Evolutionary conservation across 1,140 invertebrate genomes (phyloP).

Genomic region (Drosophila chauvacae): DNA sequence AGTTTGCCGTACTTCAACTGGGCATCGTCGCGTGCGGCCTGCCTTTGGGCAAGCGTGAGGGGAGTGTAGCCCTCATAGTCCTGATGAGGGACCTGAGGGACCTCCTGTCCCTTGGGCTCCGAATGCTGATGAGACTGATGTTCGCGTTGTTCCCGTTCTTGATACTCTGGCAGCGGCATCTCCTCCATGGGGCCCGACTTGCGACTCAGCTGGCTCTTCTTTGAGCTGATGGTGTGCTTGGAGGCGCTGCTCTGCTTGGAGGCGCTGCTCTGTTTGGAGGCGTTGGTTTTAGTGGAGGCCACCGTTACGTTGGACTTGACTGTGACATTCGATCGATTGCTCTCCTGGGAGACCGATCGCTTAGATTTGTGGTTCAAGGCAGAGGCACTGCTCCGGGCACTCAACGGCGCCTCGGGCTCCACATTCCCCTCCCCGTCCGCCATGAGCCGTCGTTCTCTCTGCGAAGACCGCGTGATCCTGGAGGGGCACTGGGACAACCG

Average conservation of each 20-base stretch:
- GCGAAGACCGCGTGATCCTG: neutral
- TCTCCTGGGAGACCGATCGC: conserved; percentile 32
- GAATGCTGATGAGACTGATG: no score
- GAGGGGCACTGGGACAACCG: conserved; percentile 5
- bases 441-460: neutral
- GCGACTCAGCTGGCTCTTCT: neutral
- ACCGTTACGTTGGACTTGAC: conserved; percentile 24
- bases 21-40: conserved; percentile 27
- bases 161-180: conserved; percentile 23
- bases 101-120: neutral
- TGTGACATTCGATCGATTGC: conserved; percentile 15
- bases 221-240: neutral
- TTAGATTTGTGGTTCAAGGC: conserved; percentile 1
- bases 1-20: conserved; percentile 33
- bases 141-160: neutral
- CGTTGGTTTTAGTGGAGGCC: neutral
- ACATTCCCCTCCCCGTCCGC: neutral
- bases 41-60: neutral
- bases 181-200: conserved; percentile 17
- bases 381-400: conserved; percentile 28
- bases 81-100: no score
- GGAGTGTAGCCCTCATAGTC: conserved; percentile 22
- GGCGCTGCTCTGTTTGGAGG: neutral
- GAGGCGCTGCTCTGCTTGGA: neutral
- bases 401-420: conserved; percentile 8